A percentile compares a stretch with the other conserved stretches of the same genome.
Conservation (phyloP, 2,888 invertebrate genomes). For the Erebia aethiops region DNA sequence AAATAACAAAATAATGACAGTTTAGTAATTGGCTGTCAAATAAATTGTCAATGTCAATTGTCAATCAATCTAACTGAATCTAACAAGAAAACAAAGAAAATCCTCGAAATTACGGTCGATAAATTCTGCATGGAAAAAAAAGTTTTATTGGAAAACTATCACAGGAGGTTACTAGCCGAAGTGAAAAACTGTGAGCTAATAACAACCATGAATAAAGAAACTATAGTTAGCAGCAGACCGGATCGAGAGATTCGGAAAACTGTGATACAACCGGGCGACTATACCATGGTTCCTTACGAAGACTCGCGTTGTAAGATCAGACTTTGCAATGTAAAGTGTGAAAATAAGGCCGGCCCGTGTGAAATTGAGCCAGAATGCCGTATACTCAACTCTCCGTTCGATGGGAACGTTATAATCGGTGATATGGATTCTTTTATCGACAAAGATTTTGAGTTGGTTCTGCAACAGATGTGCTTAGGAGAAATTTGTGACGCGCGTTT, state of each 20-base stretch:
- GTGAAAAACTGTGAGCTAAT: constrained; percentile 11
- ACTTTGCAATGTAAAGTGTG: constrained; percentile 60
- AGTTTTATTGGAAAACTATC: constrained; percentile 11
- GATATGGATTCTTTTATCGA: constrained; percentile 76
- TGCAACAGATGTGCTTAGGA: constrained; percentile 78
- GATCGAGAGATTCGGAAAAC: constrained; percentile 71
- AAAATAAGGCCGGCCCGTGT: constrained; percentile 52
- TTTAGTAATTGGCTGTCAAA: not conserved
- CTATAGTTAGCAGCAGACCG: constrained; percentile 56
- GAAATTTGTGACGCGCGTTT: constrained; percentile 72
- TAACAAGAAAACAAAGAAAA: constrained; percentile 22
- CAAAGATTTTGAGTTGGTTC: constrained; percentile 77
- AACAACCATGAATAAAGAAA: constrained; percentile 57
- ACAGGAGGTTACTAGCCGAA: constrained; percentile 4
- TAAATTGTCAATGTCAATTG: not conserved
- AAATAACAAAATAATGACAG: too few species aligned
- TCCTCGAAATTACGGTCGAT: constrained; percentile 31
- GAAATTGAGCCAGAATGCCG: constrained; percentile 63
- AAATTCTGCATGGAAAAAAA: constrained; percentile 26
- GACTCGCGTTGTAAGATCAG: constrained; percentile 70
- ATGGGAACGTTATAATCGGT: constrained; percentile 77
- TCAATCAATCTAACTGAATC: too few species aligned
- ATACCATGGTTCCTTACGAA: constrained; percentile 68
- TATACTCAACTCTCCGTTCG: constrained; percentile 63
- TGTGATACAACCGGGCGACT: constrained; percentile 67